Evolutionary conservation across 1,140 invertebrate genomes (phyloP), one percentile per base, ranked within the genome.

Genomic region (Arctopsyche grandis): DNA sequence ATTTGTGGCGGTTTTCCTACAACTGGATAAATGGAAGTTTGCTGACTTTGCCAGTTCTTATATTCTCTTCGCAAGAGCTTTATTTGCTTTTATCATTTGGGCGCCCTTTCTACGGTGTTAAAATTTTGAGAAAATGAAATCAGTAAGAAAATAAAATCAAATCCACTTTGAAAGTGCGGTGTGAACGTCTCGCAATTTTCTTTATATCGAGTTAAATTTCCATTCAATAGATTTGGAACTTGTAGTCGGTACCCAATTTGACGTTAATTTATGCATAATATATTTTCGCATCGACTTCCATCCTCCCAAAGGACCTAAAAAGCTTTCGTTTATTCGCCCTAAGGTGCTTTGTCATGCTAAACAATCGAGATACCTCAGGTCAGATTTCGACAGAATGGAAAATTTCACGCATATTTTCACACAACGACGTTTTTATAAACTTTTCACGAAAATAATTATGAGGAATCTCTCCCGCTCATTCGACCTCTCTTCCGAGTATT

Each of bases 391-490:
- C n/a, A 60, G 29, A 60, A 60, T 60, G 56, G 56, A 60, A 60
- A 60, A 60, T 60, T 60, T 60, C 16, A 60, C n/a, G 21, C 56
- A 60, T 60, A 60, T 60, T 60, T 60, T 60, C 29, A 60, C 56
- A 19, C 16, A 21, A 19, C 14, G 56, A 60, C 16, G 21, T 60
- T 19, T 60, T 21, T 60, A 60, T 60, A 21, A n/a, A 60, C 16
- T 19, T 19, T 21, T 21, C 16, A 19, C 16, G 21, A 60, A 19
- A 19, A 60, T 19, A 60, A 19, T 60, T 21, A 60, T 9, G 1
- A 1, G 29, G 7, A 38, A 4, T 38, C 29, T 38, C 29, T 38
- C 29, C 29, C 29, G 3, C 29, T 4, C 29, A n/a, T n/a, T n/a
- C n/a, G n/a, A n/a, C n/a, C n/a, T n/a, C n/a, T n/a, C n/a, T n/a